Evolutionary conservation across 2,113 vertebrate species (phyloP).

Genomic region (Charina bottae): DNA sequence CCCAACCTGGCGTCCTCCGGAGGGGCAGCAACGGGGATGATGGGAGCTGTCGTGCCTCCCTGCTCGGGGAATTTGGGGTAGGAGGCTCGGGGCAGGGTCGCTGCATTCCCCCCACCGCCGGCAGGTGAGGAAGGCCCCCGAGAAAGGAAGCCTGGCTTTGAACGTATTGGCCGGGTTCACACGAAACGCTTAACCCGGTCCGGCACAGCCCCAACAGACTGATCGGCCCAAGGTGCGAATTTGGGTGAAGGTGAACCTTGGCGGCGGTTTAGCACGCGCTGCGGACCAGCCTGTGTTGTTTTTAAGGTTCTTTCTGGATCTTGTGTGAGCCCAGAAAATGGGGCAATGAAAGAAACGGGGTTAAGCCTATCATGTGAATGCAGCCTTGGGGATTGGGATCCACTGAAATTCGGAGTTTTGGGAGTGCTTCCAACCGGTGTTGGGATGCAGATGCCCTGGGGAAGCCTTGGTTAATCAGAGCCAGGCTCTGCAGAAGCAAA

Average conservation of each 20-base stretch:
- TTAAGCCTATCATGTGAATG: neutral
- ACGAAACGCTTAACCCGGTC: neutral
- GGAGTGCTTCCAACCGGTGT: neutral
- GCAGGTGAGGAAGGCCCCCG: neutral
- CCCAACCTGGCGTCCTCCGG: no score
- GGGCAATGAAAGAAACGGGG: neutral
- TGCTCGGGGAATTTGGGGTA: neutral
- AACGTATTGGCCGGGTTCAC: neutral
- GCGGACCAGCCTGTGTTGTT: neutral
- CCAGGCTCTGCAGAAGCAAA: neutral
- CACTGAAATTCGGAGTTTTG: neutral
- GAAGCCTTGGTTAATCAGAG: neutral
- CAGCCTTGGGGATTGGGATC: neutral
- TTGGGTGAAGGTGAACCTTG: neutral
- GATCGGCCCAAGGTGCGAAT: no score
- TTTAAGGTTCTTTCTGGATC: neutral
- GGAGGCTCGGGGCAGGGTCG: neutral
- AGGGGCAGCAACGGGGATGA: neutral
- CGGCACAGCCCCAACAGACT: neutral
- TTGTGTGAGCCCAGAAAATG: neutral
- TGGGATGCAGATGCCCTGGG: neutral
- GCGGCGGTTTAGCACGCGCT: neutral
- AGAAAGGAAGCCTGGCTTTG: neutral
- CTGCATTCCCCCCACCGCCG: neutral
- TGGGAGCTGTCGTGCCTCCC: neutral